Percentiles rank a stretch among this genome's conserved stretches.
phyloP scores from a whole-genome alignment of 2,797 vertebrate species.

The Triplophysa bombifrons region DNA sequence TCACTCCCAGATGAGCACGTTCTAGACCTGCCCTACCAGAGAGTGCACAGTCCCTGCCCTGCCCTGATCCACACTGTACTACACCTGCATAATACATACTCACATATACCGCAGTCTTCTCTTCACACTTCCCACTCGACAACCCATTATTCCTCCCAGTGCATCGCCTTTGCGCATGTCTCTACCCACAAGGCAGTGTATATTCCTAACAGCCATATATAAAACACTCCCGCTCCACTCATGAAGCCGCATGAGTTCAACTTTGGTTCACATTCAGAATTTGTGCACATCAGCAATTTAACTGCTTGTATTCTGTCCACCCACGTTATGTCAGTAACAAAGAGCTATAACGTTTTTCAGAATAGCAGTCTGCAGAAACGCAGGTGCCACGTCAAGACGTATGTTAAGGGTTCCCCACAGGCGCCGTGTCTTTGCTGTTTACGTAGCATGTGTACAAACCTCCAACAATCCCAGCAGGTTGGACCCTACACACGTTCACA shows the following conservation, averaged over 20 bases:
- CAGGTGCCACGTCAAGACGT: background rate
- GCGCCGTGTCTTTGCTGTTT: conserved; percentile 26
- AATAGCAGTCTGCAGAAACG: conserved; percentile 10
- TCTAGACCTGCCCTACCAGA: conserved; percentile 80
- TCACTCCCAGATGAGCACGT: conserved; percentile 91
- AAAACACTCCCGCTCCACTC: background rate
- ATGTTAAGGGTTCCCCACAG: conserved; percentile 23
- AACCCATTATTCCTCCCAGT: conserved; percentile 15
- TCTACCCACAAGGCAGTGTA: conserved; percentile 14
- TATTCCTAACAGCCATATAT: conserved; percentile 7
- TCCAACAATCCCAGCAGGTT: conserved; percentile 56
- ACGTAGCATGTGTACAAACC: conserved; percentile 34
- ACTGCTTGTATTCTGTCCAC: conserved; percentile 14
- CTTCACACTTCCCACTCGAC: background rate
- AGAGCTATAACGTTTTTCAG: conserved; percentile 6
- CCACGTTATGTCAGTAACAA: background rate
- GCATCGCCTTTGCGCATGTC: conserved; percentile 10
- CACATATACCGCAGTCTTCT: conserved; percentile 2
- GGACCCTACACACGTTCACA: conserved; percentile 66
- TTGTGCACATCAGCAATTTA: conserved; percentile 11
- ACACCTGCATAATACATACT: conserved; percentile 9
- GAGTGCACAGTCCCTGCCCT: conserved; percentile 54
- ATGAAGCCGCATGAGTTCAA: background rate
- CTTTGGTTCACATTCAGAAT: background rate
- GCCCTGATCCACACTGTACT: conserved; percentile 1